A percentile compares a stretch with the other conserved stretches of the same genome.
Conservation (phyloP, 1,140 invertebrate genomes). For the Plutomurus gul region DNA sequence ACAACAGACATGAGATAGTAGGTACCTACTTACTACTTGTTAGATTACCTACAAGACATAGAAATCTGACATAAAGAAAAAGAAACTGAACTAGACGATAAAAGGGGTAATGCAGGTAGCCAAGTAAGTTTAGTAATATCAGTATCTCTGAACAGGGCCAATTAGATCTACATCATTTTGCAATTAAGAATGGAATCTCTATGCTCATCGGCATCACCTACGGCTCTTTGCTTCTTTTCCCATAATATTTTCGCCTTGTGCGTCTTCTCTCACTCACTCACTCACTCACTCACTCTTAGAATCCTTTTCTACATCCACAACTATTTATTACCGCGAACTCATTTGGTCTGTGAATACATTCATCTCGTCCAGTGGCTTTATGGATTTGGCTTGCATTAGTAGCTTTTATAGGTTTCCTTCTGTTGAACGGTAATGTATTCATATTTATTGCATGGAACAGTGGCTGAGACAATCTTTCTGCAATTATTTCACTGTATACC, state of each 20-base stretch:
- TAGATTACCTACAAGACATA: conserved; percentile 18
- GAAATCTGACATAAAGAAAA: conserved; percentile 29
- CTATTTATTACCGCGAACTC: too few relatives aligned
- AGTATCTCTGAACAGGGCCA: conserved; percentile 38
- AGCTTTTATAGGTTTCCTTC: too few relatives aligned
- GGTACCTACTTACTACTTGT: conserved; percentile 1
- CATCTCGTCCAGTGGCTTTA: too few relatives aligned
- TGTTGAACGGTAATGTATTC: too few relatives aligned
- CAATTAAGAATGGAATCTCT: conserved; percentile 49
- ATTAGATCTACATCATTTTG: conserved; percentile 53
- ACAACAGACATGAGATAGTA: conserved; percentile 10
- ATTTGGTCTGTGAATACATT: too few relatives aligned
- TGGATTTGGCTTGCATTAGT: too few relatives aligned
- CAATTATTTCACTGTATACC: too few relatives aligned
- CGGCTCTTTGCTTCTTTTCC: not conserved
- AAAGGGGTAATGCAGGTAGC: conserved; percentile 39
- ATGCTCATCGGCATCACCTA: conserved; percentile 32
- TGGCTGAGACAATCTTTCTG: too few relatives aligned
- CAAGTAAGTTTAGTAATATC: conserved; percentile 35
- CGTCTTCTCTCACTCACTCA: not conserved
- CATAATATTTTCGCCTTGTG: too few relatives aligned
- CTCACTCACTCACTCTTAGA: not conserved
- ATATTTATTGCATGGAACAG: too few relatives aligned
- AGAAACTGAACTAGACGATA: conserved; percentile 36
- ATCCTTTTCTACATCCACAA: too few relatives aligned